phyloP scores from a whole-genome alignment of 2,888 invertebrate species.

The Ormyrus rosae region DNA sequence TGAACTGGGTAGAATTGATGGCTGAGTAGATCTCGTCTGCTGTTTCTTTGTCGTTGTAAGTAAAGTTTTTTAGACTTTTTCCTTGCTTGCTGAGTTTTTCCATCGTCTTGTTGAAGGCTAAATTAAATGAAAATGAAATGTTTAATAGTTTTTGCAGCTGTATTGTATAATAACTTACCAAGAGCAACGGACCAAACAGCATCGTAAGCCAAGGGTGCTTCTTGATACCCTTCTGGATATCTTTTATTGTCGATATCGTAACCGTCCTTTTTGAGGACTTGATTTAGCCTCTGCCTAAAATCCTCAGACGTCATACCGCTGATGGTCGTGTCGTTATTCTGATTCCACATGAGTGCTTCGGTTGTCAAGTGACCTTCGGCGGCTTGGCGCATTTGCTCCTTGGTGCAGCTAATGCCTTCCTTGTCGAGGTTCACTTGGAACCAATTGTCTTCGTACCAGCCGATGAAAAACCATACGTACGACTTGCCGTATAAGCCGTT shows the following conservation, averaged over 20 bases:
- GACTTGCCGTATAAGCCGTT: constrained; percentile 95
- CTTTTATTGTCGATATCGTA: constrained; percentile 91
- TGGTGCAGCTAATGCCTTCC: constrained; percentile 93
- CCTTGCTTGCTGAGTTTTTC: constrained; percentile 88
- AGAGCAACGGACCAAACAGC: constrained; percentile 99
- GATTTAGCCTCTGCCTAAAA: constrained; percentile 90
- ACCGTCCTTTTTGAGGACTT: constrained; percentile 86
- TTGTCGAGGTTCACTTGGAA: constrained; percentile 91
- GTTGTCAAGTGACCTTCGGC: constrained; percentile 99
- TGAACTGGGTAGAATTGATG: constrained; percentile 98
- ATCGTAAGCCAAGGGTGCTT: constrained; percentile 98
- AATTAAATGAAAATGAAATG: constrained; percentile 62
- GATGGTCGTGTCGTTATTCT: constrained; percentile 94
- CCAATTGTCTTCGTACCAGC: constrained; percentile 99
- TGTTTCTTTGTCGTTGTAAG: constrained; percentile 95
- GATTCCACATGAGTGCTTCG: constrained; percentile 99
- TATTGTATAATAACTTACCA: constrained; percentile 77
- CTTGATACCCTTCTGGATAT: constrained; percentile 96
- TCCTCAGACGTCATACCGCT: constrained; percentile 97
- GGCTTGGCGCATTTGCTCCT: constrained; percentile 94
- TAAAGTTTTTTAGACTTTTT: constrained; percentile 94
- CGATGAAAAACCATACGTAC: constrained; percentile 99
- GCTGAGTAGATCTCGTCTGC: constrained; percentile 97
- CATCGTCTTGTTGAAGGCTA: constrained; percentile 98
- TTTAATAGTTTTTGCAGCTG: background rate